These are phyloP conservation scores for Eupithecia abbreviata DNA, from an alignment of 2,888 invertebrate species.

Conservation along the genomic window DNA sequence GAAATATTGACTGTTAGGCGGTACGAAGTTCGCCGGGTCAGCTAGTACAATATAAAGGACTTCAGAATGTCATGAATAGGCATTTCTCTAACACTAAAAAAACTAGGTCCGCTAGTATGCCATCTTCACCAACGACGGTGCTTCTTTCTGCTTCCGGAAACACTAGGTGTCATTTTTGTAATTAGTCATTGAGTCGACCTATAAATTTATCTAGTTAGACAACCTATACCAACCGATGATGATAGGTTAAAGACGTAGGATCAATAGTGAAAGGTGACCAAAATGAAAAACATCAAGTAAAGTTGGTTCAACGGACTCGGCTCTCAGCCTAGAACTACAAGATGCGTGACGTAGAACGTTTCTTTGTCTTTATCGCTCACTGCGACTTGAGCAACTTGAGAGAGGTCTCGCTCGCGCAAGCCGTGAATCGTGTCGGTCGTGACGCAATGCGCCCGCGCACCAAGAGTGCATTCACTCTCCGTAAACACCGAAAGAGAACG, in stretches of 20 bases:
- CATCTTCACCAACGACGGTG: background rate
- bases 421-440: slow-evolving; percentile 55
- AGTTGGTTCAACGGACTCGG: slow-evolving; percentile 8
- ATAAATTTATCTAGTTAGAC: background rate
- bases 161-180: background rate
- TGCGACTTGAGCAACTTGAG: slow-evolving; percentile 36
- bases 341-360: slow-evolving; percentile 40
- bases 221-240: background rate
- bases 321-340: slow-evolving; percentile 19
- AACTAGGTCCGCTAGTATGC: background rate
- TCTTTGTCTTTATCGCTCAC: slow-evolving; percentile 53
- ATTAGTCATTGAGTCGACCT: background rate
- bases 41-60: too few species aligned
- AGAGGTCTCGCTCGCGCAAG: slow-evolving; percentile 54
- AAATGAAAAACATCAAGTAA: background rate
- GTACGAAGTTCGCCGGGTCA: too few species aligned
- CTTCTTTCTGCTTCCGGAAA: background rate
- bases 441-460: slow-evolving; percentile 63
- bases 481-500: slow-evolving; percentile 70
- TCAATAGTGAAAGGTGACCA: slow-evolving; percentile 2
- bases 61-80: too few species aligned
- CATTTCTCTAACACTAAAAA: background rate
- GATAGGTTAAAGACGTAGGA: background rate
- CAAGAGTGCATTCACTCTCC: slow-evolving; percentile 74
- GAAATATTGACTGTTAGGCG: too few species aligned